Base-by-base conservation (phyloP, 1,140 invertebrate species). In the Calliphora vicina region DNA sequence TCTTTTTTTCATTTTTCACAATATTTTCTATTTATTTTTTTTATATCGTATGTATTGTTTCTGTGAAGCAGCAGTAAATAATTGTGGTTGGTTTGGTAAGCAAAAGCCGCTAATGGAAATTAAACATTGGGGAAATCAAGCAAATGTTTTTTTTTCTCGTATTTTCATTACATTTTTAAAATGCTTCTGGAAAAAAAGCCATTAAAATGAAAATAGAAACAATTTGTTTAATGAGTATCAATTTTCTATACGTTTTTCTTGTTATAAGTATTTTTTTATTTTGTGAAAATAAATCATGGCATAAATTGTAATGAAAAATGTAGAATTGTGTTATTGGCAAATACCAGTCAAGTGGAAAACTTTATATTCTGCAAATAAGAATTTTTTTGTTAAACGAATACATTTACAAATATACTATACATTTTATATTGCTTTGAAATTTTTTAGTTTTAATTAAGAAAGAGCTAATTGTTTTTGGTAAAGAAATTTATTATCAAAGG, bases 111-210 rank as follows among this genome's bases (percentile, higher is more conserved):
- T 76, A 76, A 76, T 76, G 73, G 27, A 76, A 76, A 76, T 76
- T 76, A 76, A 76, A 76, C 73, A 42, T 76, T 76, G 73, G 73
- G 73, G 73, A 76, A 76, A 76, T 76, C 73, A 76, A 76, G 17
- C 27, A 76, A 76, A 76, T 76, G 27, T 42, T 76, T 76, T 42
- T 20, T 8, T 23, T 23, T 23, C 23, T 67, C n/a, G 6, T 23
- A n/a, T 35, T 35, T 35, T 35, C 29, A 35, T 35, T 35, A 8
- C 8, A 35, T 35, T 35, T 35, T 67, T 20, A 67, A 17, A 61
- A 23, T 67, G 61, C 50, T 57, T 15, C 20, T 8, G 4, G 23
- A 23, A 23, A 2, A 8, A 23, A 10, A 8, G 9, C 20, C 20
- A 10, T 67, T 67, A 8, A 8, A 23, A 23, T 67, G 29, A 23